These are phyloP conservation scores for Paedocypris sp. DNA, from an alignment of 2,113 vertebrate genomes.

Conservation along the genomic window DNA sequence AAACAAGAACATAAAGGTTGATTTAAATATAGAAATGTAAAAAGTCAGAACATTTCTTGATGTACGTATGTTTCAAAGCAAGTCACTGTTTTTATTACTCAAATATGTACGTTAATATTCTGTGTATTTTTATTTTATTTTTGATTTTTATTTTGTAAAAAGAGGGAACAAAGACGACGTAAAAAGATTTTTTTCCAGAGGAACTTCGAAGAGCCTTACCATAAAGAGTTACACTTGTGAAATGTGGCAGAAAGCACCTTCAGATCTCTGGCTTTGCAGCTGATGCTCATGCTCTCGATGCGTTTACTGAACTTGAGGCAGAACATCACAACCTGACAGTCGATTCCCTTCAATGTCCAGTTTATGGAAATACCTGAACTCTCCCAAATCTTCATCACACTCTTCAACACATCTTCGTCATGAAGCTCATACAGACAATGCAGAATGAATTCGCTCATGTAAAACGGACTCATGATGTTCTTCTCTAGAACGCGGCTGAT, in stretches of 20 bases:
- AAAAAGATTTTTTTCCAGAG: too few species aligned
- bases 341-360: background rate
- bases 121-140: too few species aligned
- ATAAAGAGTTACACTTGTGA: background rate
- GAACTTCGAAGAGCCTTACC: background rate
- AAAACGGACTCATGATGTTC: background rate
- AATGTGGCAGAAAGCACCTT: background rate
- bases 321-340: background rate
- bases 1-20: too few species aligned
- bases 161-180: too few species aligned
- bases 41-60: too few species aligned
- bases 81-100: too few species aligned
- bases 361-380: background rate
- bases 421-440: slow-evolving; percentile 12
- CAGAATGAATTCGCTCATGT: background rate
- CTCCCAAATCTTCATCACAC: slow-evolving; percentile 1
- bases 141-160: too few species aligned
- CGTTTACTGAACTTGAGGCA: slow-evolving; percentile 5
- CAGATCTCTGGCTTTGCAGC: background rate
- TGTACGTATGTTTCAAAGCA: too few species aligned
- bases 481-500: background rate
- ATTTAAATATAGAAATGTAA: too few species aligned
- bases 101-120: too few species aligned
- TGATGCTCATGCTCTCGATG: background rate
- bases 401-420: background rate